These are phyloP conservation scores for Ostrea denselamellosa DNA, from an alignment of 1,140 invertebrate genomes.

Conservation along the genomic window DNA sequence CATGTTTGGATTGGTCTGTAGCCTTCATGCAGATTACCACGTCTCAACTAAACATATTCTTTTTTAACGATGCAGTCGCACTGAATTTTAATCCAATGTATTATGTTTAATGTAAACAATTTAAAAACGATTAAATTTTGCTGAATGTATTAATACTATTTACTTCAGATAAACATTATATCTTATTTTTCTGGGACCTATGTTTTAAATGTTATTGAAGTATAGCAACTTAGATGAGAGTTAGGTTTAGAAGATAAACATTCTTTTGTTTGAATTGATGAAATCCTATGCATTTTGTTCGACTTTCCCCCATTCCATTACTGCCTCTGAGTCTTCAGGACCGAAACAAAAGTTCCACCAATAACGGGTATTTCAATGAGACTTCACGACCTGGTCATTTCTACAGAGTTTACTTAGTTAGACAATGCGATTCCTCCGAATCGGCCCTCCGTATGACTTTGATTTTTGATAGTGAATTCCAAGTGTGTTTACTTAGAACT, in stretches of 20 bases:
- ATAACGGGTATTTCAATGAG: neutral
- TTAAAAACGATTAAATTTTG: neutral
- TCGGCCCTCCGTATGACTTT: neutral
- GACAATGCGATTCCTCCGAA: neutral
- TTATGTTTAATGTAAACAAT: slow-evolving; percentile 18
- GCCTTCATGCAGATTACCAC: neutral
- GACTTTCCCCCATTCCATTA: no score
- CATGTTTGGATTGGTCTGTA: neutral
- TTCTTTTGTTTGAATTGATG: neutral
- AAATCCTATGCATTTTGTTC: neutral
- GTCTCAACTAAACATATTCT: neutral
- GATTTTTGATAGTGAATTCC: slow-evolving; percentile 28
- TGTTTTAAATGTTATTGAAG: no score
- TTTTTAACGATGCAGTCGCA: neutral
- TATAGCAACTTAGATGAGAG: no score
- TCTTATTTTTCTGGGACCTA: no score
- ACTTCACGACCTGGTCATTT: neutral
- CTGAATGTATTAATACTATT: neutral
- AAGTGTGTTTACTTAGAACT: neutral
- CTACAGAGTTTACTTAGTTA: neutral
- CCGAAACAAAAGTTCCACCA: neutral
- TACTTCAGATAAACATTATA: no score
- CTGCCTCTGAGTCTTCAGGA: neutral
- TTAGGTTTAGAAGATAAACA: no score
- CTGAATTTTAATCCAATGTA: neutral